Conservation (phyloP, 2,888 invertebrate species). For the Apamea monoglypha region DNA sequence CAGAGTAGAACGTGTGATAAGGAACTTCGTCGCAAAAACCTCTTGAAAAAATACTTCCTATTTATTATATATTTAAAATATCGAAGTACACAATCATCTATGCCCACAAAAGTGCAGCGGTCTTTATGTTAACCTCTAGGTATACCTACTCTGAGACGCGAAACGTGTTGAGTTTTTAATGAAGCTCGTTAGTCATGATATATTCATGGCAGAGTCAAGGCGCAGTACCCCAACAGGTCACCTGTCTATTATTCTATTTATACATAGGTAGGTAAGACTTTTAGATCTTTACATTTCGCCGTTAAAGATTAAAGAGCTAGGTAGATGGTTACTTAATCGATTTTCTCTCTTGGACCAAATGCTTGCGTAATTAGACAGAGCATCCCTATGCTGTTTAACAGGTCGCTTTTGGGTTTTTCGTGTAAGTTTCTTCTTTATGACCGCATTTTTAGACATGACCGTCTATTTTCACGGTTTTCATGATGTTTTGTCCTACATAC, state of each 20-base stretch:
- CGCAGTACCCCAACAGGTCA: constrained; percentile 21
- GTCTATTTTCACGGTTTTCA: neutral
- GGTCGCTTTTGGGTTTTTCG: neutral
- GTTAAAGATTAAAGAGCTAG: neutral
- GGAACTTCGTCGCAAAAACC: neutral
- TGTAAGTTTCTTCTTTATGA: neutral
- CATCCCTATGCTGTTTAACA: neutral
- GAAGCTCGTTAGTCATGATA: constrained; percentile 45
- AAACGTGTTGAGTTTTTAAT: constrained; percentile 56
- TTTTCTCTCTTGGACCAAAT: neutral
- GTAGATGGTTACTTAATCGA: neutral
- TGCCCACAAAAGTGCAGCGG: constrained; percentile 3
- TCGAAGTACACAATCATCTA: neutral
- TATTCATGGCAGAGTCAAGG: constrained; percentile 30
- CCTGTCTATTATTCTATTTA: constrained; percentile 2
- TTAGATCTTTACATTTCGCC: neutral
- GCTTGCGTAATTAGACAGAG: neutral
- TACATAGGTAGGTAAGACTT: neutral
- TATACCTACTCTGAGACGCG: neutral
- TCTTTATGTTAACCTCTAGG: neutral
- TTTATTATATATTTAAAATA: neutral
- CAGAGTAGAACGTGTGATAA: neutral
- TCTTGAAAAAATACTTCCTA: neutral
- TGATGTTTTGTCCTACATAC: neutral
- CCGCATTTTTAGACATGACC: neutral